Evolutionary conservation across 2,888 invertebrate species (phyloP), one percentile per base, ranked within the genome.

Genomic region (Lymantria monacha): DNA sequence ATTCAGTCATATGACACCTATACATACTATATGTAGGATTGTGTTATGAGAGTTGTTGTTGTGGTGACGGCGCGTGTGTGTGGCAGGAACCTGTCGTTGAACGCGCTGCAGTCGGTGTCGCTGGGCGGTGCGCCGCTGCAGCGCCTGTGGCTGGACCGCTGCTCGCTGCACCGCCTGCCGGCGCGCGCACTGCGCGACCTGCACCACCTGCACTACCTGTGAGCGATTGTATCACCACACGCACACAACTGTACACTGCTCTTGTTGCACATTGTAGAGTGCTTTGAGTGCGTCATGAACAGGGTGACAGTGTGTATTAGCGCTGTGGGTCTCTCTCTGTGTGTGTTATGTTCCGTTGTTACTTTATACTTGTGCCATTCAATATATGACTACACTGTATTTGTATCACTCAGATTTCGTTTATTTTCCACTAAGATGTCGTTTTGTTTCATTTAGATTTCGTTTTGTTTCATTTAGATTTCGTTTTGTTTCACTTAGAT

Each of bases 1-100:
- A n/a, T n/a, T n/a, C n/a, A 22, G 22, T 22, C 22, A 5, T 22
- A 22, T 3, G 22, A 22, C n/a, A n/a, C n/a, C n/a, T n/a, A n/a
- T n/a, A n/a, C n/a, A n/a, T n/a, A n/a, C n/a, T n/a, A n/a, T n/a
- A n/a, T n/a, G 22, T 22, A 5, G 2, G 22, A 22, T 22, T 22
- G 5, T 22, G 22, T 22, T 5, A 22, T 22, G 22, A 22, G 3
- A 22, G 22, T 5, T 3, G 22, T 22, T 33, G 33, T 3, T 10
- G 9, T 33, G 33, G 33, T 33, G 33, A 5, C 1, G 3, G 10
- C 9, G 33, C 9, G 33, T 13, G 44, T 15, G 30, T 48, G 46
- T 37, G 22, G 48, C 93, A 96, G 96, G 81, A 94, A 95, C 77
- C 91, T 97, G 76, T 94, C 95, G 13, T 93, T 94, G 87, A 97